These are phyloP conservation scores for Danio jaintianensis DNA, from an alignment of 2,797 vertebrate genomes.

Conservation along the genomic window DNA sequence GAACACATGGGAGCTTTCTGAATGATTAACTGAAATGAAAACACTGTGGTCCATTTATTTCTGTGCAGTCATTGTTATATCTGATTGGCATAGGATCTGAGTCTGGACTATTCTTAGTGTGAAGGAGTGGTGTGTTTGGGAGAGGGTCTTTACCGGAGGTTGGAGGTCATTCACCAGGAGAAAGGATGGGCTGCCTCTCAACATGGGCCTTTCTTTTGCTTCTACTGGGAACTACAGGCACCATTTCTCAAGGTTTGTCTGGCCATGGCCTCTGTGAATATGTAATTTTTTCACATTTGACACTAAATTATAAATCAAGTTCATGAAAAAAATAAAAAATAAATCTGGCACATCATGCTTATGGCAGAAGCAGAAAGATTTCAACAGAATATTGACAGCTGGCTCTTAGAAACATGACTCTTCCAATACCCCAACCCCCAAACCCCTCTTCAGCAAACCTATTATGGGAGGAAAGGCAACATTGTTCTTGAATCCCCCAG, in stretches of 20 bases:
- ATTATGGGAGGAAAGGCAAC: slow-evolving; percentile 37
- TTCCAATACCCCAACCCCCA: slow-evolving; percentile 23
- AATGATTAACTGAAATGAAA: not conserved
- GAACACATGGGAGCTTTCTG: not conserved
- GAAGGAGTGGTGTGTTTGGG: slow-evolving; percentile 28
- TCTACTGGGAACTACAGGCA: slow-evolving; percentile 67
- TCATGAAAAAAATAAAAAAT: not conserved
- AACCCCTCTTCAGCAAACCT: slow-evolving; percentile 13
- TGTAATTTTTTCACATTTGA: slow-evolving; percentile 4
- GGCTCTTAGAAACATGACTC: slow-evolving; percentile 43
- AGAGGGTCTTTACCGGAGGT: slow-evolving; percentile 53
- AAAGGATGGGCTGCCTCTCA: slow-evolving; percentile 68
- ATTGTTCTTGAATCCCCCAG: slow-evolving; percentile 17
- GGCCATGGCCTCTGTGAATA: not conserved
- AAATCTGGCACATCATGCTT: not conserved
- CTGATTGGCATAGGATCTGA: slow-evolving; percentile 53
- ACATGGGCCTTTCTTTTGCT: slow-evolving; percentile 66
- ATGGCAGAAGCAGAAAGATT: slow-evolving; percentile 1
- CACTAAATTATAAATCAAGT: slow-evolving; percentile 1
- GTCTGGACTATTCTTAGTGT: slow-evolving; percentile 55
- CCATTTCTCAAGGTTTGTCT: slow-evolving; percentile 75
- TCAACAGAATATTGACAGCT: slow-evolving; percentile 52
- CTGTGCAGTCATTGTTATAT: not conserved
- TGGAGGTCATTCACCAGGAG: slow-evolving; percentile 54
- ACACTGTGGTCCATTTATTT: slow-evolving; percentile 7